Evolutionary conservation across 2,113 vertebrate species (phyloP).

Genomic region (Copsychus sechellarum): DNA sequence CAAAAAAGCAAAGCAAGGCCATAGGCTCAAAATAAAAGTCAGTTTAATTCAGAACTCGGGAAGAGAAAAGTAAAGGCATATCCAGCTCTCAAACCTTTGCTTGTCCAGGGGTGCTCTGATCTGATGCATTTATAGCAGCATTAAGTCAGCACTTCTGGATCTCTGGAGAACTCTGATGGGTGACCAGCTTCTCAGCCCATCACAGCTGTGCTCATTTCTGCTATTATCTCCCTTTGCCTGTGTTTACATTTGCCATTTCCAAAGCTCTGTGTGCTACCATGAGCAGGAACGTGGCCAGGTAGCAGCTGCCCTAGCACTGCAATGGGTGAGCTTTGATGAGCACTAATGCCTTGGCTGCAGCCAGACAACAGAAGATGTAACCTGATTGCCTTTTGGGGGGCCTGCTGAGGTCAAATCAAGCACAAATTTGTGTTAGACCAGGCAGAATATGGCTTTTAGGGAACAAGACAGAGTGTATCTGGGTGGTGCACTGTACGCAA

Average conservation of each 20-base stretch:
- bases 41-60: neutral
- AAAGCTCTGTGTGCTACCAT: neutral
- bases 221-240: neutral
- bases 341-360: neutral
- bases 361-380: neutral
- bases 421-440: neutral
- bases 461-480: neutral
- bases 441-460: neutral
- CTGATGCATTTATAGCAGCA: neutral
- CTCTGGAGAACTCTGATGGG: neutral
- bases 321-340: neutral
- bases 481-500: neutral
- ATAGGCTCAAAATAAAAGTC: neutral
- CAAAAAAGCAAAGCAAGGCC: neutral
- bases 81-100: neutral
- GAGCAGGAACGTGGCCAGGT: neutral
- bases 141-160: neutral
- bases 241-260: neutral
- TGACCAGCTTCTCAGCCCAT: neutral
- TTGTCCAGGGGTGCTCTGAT: neutral
- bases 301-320: neutral
- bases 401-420: neutral
- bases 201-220: accelerated
- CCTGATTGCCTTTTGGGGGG: neutral
- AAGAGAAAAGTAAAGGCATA: neutral